Base-by-base conservation (phyloP, 2,797 vertebrate genomes). In the Odontamblyopus rebecca region DNA sequence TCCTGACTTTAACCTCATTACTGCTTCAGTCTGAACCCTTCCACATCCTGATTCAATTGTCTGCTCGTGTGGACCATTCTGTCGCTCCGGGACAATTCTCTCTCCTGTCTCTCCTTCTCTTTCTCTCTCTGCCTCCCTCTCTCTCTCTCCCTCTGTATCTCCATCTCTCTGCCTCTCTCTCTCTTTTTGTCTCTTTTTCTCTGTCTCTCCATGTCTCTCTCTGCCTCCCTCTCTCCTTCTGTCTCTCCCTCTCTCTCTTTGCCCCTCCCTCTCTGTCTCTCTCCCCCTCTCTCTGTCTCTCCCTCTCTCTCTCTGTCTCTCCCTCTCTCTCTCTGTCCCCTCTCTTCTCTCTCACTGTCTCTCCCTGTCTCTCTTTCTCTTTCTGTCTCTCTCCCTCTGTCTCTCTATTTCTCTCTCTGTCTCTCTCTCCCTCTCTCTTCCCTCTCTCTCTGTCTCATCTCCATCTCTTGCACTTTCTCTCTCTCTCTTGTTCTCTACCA, bases 1-100 rank as follows among this genome's bases (percentile, higher is more conserved):
- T 48, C 44, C 44, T 48, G 44, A 11, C 23, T 57, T 9, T 57
- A 57, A 57, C 54, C 54, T 6, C 23, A 57, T 57, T 57, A 57
- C 23, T 57, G 23, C 23, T 57, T 23, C 26, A 57, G 8, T 8
- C 23, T 57, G 8, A 13, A 57, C 9, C n/a, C 4, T 26, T 57
- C 54, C 54, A 57, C 54, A 27, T 57, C 54, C 54, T 57, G 9
- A 57, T 57, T 57, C 19, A 57, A 57, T 57, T 54, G 53, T 57
- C 54, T 26, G 54, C 2, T 26, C 9, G 23, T 26, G 23, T 23
- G 54, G 23, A 11, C 12, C 26, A 6, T 27, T 60, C 13, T 60
- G 26, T 60, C 57, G 5, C 57, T 60, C 27, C 54, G 8, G 23
- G n/a, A 23, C 1, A 7, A 1, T 27, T 27, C 11, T 59, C 56